Conservation (phyloP, 2,113 vertebrate genomes). For the Ploceus nigricollis region DNA sequence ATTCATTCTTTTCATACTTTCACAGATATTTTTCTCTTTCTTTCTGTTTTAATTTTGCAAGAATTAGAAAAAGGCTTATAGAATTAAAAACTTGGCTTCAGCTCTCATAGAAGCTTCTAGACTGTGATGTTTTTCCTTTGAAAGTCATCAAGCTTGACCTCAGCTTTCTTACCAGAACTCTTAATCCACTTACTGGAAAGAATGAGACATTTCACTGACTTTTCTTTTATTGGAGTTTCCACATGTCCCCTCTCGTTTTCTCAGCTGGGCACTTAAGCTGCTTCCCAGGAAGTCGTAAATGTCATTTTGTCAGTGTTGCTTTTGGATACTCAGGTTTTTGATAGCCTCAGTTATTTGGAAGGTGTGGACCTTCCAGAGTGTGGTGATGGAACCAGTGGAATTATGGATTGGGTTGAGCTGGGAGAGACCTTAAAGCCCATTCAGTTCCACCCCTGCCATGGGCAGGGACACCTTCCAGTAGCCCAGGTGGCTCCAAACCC, state of each 20-base stretch:
- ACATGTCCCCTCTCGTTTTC: not conserved
- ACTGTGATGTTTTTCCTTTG: not conserved
- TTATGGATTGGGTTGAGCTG: not conserved
- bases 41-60: not conserved
- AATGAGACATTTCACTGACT: not conserved
- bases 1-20: not conserved
- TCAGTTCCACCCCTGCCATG: not conserved
- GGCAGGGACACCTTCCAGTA: not conserved
- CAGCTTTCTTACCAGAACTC: not conserved
- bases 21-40: not conserved
- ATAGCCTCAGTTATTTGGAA: not conserved
- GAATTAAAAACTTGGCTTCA: not conserved
- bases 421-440: not conserved
- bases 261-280: not conserved
- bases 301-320: not conserved
- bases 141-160: not conserved
- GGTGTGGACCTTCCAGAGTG: not conserved
- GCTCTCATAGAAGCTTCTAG: not conserved
- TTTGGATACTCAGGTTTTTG: not conserved
- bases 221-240: not conserved
- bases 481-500: not conserved
- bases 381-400: accelerated
- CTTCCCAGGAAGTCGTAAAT: not conserved
- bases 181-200: not conserved
- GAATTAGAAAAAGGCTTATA: not conserved